These are phyloP conservation scores for Rhinolophus sinicus DNA, from an alignment of 2,113 vertebrate species.

Conservation along the genomic window DNA sequence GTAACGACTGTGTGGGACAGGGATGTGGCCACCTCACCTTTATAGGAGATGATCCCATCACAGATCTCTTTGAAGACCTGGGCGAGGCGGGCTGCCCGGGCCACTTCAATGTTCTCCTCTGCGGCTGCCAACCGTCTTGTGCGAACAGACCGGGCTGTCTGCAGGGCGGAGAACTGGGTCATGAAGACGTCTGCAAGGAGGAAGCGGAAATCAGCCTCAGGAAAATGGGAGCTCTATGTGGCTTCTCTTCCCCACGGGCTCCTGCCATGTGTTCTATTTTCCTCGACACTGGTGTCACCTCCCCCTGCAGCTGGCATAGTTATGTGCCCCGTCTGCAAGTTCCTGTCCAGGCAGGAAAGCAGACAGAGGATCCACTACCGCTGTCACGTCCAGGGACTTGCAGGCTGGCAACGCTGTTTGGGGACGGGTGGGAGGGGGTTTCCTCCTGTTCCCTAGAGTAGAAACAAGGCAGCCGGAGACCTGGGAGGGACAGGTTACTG, in stretches of 20 bases:
- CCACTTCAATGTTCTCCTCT: conserved; percentile 97
- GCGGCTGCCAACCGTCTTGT: conserved; percentile 95
- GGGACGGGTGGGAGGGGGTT: neutral
- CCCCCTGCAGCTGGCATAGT: neutral
- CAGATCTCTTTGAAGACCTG: conserved; percentile 99
- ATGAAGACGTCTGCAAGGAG: conserved; percentile 95
- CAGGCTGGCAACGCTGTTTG: neutral
- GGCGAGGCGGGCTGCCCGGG: conserved; percentile 95
- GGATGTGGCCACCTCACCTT: conserved; percentile 85
- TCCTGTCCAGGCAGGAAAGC: neutral
- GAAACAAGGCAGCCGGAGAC: neutral
- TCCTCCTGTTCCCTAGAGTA: neutral
- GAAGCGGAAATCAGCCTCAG: conserved; percentile 33
- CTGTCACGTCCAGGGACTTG: neutral
- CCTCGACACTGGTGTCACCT: neutral
- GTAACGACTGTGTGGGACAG: too few relatives aligned
- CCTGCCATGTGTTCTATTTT: neutral
- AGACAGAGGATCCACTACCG: neutral
- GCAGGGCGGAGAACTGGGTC: conserved; percentile 98
- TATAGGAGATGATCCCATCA: conserved; percentile 97
- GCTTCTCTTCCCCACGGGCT: conserved; percentile 22
- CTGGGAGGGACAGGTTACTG: neutral
- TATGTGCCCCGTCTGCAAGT: neutral
- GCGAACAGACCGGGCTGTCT: conserved; percentile 96
- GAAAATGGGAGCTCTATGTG: neutral